Base-by-base conservation (phyloP, 1,140 invertebrate species). In the Hyles euphorbiae region DNA sequence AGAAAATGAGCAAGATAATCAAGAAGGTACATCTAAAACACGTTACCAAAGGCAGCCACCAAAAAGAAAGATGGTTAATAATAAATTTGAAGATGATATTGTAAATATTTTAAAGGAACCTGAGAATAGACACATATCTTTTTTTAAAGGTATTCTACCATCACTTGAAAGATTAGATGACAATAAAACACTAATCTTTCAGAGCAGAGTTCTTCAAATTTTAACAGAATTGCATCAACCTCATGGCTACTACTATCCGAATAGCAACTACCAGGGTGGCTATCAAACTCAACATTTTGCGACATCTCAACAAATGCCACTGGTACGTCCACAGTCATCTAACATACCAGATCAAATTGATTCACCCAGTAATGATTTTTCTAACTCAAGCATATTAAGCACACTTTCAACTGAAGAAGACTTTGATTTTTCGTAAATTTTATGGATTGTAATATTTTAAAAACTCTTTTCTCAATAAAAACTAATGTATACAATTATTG, bases 261-360 rank as follows among this genome's bases (percentile, higher is more conserved):
- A 22, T 22, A 22, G 22, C 22, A 22, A 22, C 22, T 22, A 22
- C 22, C 22, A 22, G 22, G 22, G 22, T 22, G 22, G 22, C 22
- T 22, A 22, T 22, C 22, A 22, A 22, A 22, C 22, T 22, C 22
- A 22, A 22, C 22, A 22, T 22, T 22, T 22, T 22, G 2, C 22
- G 22, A 22, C 22, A 22, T 22, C 55, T 67, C 56, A 64, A 61
- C 58, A 68, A 64, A 68, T 58, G 59, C 58, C 58, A 64, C 62
- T 53, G 61, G 61, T 60, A 63, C 65, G 53, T 60, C 65, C 65
- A 68, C 59, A 65, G 12, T 67, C 56, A 63, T 63, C 60, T 68
- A 58, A 65, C 66, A 68, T 60, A 68, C 53, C 67, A 68, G 60
- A 65, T 65, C 60, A 65, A 68, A 52, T 68, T 68, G 60, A 65